Evolutionary conservation across 2,113 vertebrate genomes (phyloP).

Genomic region (Burhinus bistriatus): DNA sequence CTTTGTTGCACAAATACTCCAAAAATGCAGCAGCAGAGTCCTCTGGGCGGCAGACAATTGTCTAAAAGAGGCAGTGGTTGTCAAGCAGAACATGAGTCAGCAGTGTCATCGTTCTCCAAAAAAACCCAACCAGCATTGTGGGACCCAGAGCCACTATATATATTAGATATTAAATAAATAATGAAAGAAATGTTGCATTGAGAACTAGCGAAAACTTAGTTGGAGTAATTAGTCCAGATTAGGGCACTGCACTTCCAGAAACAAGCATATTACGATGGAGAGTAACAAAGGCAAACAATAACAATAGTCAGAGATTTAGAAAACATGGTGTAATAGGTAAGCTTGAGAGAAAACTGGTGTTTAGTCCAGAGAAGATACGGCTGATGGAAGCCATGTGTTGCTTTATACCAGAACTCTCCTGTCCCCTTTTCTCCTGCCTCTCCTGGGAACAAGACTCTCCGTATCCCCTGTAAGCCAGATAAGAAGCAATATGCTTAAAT

Average conservation of each 20-base stretch:
- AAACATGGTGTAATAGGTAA: background rate
- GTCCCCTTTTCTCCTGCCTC: background rate
- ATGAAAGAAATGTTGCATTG: background rate
- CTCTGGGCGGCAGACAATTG: background rate
- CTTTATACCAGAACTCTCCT: background rate
- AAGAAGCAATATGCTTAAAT: background rate
- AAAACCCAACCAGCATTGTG: background rate
- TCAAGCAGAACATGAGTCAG: background rate
- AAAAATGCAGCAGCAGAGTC: background rate
- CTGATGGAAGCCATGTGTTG: background rate
- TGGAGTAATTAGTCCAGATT: background rate
- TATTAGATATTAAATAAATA: background rate
- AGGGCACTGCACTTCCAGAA: background rate
- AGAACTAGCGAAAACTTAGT: background rate
- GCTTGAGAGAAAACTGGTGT: background rate
- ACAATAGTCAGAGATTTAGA: background rate
- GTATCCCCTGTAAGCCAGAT: background rate
- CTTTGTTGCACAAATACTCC: background rate
- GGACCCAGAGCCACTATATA: background rate
- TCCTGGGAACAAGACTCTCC: fast-evolving
- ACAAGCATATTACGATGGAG: background rate
- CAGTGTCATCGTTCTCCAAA: background rate
- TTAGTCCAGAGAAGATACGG: background rate
- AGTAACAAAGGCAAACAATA: background rate
- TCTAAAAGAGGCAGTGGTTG: background rate